Evolutionary conservation across 53 echinoderm and acorn worm species (phyloP), one percentile per base, ranked within the genome.

Genomic region (Patiria pectinifera): DNA sequence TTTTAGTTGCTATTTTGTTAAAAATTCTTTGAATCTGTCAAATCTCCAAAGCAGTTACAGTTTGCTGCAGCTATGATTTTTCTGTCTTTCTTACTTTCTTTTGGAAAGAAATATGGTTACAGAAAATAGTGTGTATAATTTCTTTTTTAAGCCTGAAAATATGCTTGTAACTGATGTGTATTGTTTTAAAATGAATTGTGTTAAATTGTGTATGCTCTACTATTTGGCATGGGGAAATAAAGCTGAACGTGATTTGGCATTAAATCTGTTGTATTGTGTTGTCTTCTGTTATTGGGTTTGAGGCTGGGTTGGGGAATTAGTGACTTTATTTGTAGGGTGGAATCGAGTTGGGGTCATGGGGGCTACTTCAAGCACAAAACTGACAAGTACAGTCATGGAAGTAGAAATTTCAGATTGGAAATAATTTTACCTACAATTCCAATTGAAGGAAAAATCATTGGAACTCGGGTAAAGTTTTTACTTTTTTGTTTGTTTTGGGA

Each of bases 151-250:
- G 66, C 45, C 19, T 6, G 18, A 45, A 19, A 66, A 43, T 66
- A 85, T 45, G 45, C 66, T 69, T 62, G 44, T 43, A 66, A 85
- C 13, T 21, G 48, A 53, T 26, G 12, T 85, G 19, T 19, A 44
- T 14, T 85, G 35, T 85, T 66, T 62, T 13, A 85, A 85, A 35
- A 35, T 35, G 35, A 35, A 35, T 35, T 35, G 35, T 35, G 35
- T 35, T 85, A 18, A 85, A 18, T 70, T 85, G 13, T 66, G 45
- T 66, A 59, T 83, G 60, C 45, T 86, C 14, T 46, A 46, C 23
- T 22, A 82, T 88, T 77, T 88, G 59, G 88, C 78, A 77, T 88
- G 77, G 88, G 74, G 23, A 75, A 77, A 77, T 88, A 88, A 88
- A 78, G 13, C 25, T 77, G 58, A 72, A 71, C 7, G 71, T 78